phyloP scores from a whole-genome alignment of 2,888 invertebrate genomes.

The Lingula anatina region DNA sequence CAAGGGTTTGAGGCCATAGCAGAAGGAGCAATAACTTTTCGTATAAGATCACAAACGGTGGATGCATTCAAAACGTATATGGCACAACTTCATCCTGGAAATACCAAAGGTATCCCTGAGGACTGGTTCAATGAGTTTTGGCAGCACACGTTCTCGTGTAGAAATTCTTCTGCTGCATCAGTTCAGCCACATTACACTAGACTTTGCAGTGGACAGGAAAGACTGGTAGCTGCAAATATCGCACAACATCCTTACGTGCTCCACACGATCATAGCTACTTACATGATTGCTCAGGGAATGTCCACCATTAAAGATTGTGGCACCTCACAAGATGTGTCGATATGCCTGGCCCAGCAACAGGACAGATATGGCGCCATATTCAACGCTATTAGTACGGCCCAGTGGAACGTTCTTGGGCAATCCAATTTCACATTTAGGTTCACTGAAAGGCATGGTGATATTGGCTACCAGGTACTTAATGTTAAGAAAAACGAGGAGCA shows the following conservation, averaged over 20 bases:
- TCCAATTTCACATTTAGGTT: slow-evolving; percentile 48
- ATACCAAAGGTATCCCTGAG: slow-evolving; percentile 45
- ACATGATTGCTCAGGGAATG: slow-evolving; percentile 45
- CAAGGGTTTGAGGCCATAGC: slow-evolving; percentile 37
- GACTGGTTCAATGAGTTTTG: slow-evolving; percentile 53
- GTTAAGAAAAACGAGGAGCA: too few species aligned
- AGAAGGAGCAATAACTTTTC: slow-evolving; percentile 35
- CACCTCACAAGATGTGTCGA: slow-evolving; percentile 2
- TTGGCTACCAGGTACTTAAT: slow-evolving; percentile 49
- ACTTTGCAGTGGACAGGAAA: slow-evolving; percentile 36
- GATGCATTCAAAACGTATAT: slow-evolving; percentile 38
- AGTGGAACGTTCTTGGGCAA: slow-evolving; percentile 30
- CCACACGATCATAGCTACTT: slow-evolving; percentile 47
- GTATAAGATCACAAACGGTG: slow-evolving; percentile 32
- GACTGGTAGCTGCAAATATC: slow-evolving; percentile 26
- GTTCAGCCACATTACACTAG: slow-evolving; percentile 27
- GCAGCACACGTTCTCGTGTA: slow-evolving; percentile 46
- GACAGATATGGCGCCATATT: slow-evolving; percentile 35
- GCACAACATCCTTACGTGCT: slow-evolving; percentile 41
- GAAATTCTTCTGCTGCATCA: slow-evolving; percentile 29
- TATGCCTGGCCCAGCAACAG: slow-evolving; percentile 20
- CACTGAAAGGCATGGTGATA: slow-evolving; percentile 49
- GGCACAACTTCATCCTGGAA: slow-evolving; percentile 31
- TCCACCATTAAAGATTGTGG: slow-evolving; percentile 29
- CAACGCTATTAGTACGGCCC: slow-evolving; percentile 20